Percentiles rank a stretch among this genome's conserved stretches.
These are phyloP conservation scores for Ormyrus pomaceus DNA, from an alignment of 2,888 invertebrate genomes.

Conservation along the genomic window DNA sequence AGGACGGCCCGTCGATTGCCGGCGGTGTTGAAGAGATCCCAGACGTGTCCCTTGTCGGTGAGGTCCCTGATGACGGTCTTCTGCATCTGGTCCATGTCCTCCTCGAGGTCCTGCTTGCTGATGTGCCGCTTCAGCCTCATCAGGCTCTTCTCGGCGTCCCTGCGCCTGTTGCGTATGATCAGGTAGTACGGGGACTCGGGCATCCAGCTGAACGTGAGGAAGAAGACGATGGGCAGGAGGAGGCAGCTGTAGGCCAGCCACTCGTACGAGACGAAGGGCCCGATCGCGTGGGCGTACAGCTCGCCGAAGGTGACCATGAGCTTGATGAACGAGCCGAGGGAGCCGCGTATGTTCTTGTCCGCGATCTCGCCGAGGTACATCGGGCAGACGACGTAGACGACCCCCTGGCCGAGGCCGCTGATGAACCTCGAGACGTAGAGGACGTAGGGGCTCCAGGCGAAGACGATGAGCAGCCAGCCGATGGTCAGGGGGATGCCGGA, in stretches of 20 bases:
- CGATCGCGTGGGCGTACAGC: slow-evolving; percentile 71
- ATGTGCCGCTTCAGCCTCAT: slow-evolving; percentile 76
- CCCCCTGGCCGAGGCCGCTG: slow-evolving; percentile 81
- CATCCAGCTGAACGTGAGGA: slow-evolving; percentile 78
- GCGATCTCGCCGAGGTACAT: slow-evolving; percentile 82
- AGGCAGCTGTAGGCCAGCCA: slow-evolving; percentile 74
- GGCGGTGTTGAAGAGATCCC: slow-evolving; percentile 77
- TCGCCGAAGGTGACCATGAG: slow-evolving; percentile 73
- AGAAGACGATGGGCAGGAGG: slow-evolving; percentile 76
- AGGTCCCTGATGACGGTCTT: slow-evolving; percentile 77
- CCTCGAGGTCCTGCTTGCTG: slow-evolving; percentile 76
- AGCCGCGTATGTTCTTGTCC: slow-evolving; percentile 79
- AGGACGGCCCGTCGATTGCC: slow-evolving; percentile 77
- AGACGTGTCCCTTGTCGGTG: slow-evolving; percentile 77
- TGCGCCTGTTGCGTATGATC: slow-evolving; percentile 77
- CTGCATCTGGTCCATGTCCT: slow-evolving; percentile 74
- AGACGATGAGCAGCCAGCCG: slow-evolving; percentile 80
- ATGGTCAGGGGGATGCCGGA: slow-evolving; percentile 79
- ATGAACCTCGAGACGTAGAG: slow-evolving; percentile 80
- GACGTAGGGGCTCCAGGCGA: slow-evolving; percentile 78
- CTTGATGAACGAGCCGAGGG: slow-evolving; percentile 70
- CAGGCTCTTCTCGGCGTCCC: slow-evolving; percentile 76
- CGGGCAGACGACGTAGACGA: slow-evolving; percentile 80
- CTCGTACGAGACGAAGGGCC: slow-evolving; percentile 74
- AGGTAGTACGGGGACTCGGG: slow-evolving; percentile 82